Conservation (phyloP, 2,888 invertebrate species). For the Trissonchulus sp. region DNA sequence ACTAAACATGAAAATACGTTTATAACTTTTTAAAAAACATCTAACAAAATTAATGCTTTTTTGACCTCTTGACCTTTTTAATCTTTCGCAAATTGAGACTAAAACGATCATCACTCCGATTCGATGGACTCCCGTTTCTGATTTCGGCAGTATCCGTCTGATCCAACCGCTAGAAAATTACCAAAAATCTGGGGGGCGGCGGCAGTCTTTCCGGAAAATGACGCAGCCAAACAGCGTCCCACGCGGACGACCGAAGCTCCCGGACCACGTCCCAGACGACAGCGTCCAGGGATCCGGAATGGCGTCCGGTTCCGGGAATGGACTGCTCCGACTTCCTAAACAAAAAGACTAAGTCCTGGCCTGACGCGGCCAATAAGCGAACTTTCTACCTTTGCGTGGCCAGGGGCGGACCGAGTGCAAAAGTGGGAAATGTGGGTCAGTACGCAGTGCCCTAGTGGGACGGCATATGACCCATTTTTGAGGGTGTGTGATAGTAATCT, state of each 20-base stretch:
- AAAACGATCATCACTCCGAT: neutral
- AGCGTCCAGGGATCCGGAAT: too few relatives aligned
- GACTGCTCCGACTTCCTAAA: neutral
- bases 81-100: too few relatives aligned
- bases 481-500: neutral
- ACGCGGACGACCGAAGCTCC: neutral
- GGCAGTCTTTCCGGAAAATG: neutral
- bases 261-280: too few relatives aligned
- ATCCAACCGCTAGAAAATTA: neutral
- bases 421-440: neutral
- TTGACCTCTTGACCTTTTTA: too few relatives aligned
- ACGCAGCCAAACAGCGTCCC: neutral
- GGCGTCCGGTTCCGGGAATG: neutral
- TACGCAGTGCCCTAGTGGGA: neutral
- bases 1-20: too few relatives aligned
- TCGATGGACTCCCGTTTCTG: neutral
- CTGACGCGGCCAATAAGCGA: neutral
- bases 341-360: neutral
- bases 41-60: too few relatives aligned
- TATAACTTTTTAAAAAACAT: too few relatives aligned
- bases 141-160: neutral
- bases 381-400: neutral
- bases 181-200: too few relatives aligned
- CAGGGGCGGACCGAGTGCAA: too few relatives aligned
- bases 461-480: neutral